A percentile compares a stretch with the other conserved stretches of the same genome.
These are phyloP conservation scores for Tanytarsus gracilentus DNA, from an alignment of 2,888 invertebrate genomes.

Conservation along the genomic window DNA sequence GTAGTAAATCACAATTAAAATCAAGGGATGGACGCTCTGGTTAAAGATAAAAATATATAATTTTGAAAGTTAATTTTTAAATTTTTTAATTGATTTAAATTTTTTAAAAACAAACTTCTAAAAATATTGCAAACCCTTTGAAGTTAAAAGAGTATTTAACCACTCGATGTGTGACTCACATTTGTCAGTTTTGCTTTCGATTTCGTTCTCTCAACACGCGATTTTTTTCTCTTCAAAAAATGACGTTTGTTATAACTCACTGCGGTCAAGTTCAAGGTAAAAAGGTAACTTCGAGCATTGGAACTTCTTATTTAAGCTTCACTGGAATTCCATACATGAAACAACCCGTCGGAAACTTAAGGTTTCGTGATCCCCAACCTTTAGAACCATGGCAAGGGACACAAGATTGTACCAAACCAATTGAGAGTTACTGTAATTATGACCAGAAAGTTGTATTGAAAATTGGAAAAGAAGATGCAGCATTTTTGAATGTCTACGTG, in stretches of 20 bases:
- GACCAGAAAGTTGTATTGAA: not conserved
- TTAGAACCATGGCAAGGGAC: not conserved
- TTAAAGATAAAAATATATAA: too few species aligned
- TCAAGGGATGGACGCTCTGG: too few species aligned
- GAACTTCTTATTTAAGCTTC: conserved; percentile 1
- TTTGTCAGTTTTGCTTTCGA: too few species aligned
- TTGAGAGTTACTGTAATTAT: not conserved
- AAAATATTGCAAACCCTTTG: too few species aligned
- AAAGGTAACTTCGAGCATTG: not conserved
- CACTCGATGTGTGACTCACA: too few species aligned
- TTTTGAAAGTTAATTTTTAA: too few species aligned
- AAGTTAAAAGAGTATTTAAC: too few species aligned
- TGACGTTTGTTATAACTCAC: not conserved
- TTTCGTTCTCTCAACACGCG: too few species aligned
- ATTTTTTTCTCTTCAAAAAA: too few species aligned
- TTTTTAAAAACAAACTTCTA: too few species aligned
- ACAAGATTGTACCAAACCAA: not conserved
- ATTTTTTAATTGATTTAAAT: too few species aligned
- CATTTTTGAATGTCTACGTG: not conserved
- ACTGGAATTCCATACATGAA: conserved; percentile 19
- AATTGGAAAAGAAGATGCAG: conserved; percentile 14
- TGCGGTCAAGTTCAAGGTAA: conserved; percentile 4
- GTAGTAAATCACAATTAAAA: too few species aligned
- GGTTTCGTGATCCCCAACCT: conserved; percentile 7
- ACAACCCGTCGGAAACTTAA: not conserved